Percentiles rank a stretch among this genome's conserved stretches.
Evolutionary conservation across 2,797 vertebrate species (phyloP).

Genomic region (Lepus oiostolus): DNA sequence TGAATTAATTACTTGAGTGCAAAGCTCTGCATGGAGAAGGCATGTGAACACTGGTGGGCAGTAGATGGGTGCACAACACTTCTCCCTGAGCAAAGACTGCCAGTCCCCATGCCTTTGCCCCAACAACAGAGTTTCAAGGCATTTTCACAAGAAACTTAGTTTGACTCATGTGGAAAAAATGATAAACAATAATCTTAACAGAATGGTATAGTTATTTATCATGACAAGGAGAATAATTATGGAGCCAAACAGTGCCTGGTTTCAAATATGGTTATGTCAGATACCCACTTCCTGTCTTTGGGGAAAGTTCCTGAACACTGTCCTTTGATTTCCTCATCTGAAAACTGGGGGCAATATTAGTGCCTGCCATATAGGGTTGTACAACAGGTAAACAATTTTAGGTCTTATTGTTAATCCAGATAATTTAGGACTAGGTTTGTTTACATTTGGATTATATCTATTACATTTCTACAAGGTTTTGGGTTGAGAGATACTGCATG

Average conservation of each 20-base stretch:
- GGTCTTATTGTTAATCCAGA: not conserved
- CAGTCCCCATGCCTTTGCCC: not conserved
- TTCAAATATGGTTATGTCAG: not conserved
- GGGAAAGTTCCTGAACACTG: not conserved
- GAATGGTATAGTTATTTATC: not conserved
- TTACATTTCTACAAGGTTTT: not conserved
- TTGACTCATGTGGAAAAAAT: not conserved
- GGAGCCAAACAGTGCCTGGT: not conserved
- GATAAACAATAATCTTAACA: not conserved
- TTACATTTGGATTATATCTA: not conserved
- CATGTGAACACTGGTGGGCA: not conserved
- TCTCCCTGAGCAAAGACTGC: not conserved
- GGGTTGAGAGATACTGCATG: not conserved
- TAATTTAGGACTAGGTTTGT: conserved; percentile 31
- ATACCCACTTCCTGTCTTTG: not conserved
- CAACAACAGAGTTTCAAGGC: not conserved
- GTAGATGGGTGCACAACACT: not conserved
- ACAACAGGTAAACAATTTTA: conserved; percentile 16
- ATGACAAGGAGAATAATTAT: not conserved
- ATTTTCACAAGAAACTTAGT: not conserved
- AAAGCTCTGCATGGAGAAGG: not conserved
- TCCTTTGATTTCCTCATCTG: not conserved
- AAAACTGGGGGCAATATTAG: not conserved
- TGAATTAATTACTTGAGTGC: not conserved
- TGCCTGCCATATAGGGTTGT: not conserved